These are phyloP conservation scores for Takifugu bimaculatus DNA, from an alignment of 2,113 vertebrate genomes.

Conservation along the genomic window DNA sequence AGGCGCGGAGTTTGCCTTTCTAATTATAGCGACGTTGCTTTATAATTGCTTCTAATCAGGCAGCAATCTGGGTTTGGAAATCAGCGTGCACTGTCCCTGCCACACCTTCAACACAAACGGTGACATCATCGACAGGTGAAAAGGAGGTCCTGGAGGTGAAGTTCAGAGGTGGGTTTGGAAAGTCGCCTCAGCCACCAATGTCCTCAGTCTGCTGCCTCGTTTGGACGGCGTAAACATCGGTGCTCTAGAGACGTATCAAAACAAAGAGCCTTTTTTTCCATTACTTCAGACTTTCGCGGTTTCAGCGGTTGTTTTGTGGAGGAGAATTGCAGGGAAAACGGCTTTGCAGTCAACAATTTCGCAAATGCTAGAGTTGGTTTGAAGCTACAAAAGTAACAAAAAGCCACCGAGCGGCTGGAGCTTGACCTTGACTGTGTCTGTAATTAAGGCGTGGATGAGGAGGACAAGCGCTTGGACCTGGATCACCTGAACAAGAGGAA, in stretches of 20 bases:
- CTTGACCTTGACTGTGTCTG: neutral
- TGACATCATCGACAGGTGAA: slow-evolving; percentile 84
- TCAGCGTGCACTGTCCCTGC: slow-evolving; percentile 91
- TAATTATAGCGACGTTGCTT: neutral
- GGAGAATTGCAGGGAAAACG: neutral
- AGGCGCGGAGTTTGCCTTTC: neutral
- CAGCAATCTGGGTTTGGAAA: slow-evolving; percentile 87
- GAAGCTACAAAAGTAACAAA: neutral
- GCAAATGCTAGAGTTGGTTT: slow-evolving; percentile 12
- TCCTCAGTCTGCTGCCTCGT: too few relatives aligned
- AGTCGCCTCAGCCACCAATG: too few relatives aligned
- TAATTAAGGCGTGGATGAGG: slow-evolving; percentile 83
- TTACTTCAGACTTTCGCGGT: neutral
- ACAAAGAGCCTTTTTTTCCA: too few relatives aligned
- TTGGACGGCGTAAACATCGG: too few relatives aligned
- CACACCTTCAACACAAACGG: slow-evolving; percentile 87
- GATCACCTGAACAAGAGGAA: slow-evolving; percentile 82
- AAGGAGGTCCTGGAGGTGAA: slow-evolving; percentile 88
- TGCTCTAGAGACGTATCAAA: too few relatives aligned
- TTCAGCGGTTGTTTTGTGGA: neutral
- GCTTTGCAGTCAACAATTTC: slow-evolving; percentile 10
- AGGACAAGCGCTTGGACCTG: slow-evolving; percentile 81
- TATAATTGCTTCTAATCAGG: slow-evolving; percentile 68
- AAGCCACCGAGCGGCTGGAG: neutral
- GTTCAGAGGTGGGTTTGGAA: slow-evolving; percentile 82